Conservation (phyloP, 1,140 invertebrate species). For the Brachionus asplanchnoidis region DNA sequence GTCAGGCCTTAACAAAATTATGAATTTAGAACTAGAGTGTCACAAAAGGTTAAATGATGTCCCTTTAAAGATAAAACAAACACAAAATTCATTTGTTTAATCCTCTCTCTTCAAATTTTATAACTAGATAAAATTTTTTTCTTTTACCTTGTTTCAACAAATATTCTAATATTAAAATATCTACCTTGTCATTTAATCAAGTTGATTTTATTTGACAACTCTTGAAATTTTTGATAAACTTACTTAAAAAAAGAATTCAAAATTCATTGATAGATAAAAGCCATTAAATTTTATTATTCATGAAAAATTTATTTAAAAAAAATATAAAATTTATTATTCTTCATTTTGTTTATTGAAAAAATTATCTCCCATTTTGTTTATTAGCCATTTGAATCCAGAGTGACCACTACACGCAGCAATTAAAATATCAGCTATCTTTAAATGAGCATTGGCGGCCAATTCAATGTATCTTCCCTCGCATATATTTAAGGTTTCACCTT, state of each 20-base stretch:
- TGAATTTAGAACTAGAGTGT: too few relatives aligned
- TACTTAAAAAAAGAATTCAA: too few relatives aligned
- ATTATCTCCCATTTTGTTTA: background rate
- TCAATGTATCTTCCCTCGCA: background rate
- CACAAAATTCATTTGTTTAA: too few relatives aligned
- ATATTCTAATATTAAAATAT: background rate
- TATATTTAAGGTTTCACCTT: slow-evolving; percentile 8
- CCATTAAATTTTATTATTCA: too few relatives aligned
- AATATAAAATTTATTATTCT: background rate
- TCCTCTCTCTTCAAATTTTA: too few relatives aligned
- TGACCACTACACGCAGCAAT: background rate
- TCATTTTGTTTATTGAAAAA: background rate
- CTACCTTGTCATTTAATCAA: background rate
- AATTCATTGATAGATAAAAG: too few relatives aligned
- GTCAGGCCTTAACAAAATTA: too few relatives aligned
- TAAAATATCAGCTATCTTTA: slow-evolving; percentile 7
- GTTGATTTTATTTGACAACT: background rate
- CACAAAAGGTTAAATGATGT: too few relatives aligned
- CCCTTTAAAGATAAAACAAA: too few relatives aligned
- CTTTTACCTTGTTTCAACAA: background rate
- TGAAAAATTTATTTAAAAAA: background rate
- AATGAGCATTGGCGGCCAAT: background rate
- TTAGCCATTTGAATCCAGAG: slow-evolving; percentile 11
- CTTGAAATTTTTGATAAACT: too few relatives aligned
- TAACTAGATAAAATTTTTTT: background rate